Evolutionary conservation across 2,113 vertebrate species (phyloP).

Genomic region (Desmodus rotundus): DNA sequence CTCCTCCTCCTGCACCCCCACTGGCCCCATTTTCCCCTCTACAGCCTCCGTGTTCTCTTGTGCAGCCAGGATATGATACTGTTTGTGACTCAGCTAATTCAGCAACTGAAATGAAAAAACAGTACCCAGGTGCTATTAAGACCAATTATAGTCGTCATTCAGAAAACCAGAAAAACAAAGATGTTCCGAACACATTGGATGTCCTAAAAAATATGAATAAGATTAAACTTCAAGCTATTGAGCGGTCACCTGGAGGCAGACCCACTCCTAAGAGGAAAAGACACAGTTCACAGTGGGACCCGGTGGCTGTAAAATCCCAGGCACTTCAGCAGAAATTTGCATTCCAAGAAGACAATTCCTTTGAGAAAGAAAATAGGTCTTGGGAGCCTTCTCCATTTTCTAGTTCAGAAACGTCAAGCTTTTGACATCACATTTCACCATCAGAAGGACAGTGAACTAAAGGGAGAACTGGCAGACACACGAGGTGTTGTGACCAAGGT

Average conservation of each 20-base stretch:
- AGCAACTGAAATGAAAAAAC: constrained; percentile 74
- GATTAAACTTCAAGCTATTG: constrained; percentile 86
- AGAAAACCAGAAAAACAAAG: constrained; percentile 43
- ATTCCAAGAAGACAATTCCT: constrained; percentile 82
- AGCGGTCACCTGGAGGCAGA: constrained; percentile 94
- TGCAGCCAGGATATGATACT: constrained; percentile 23
- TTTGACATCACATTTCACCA: constrained; percentile 65
- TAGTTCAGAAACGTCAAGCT: constrained; percentile 88
- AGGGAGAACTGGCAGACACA: constrained; percentile 13
- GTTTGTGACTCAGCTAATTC: constrained; percentile 53
- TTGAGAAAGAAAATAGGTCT: constrained; percentile 91
- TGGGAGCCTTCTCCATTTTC: constrained; percentile 88
- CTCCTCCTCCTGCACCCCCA: constrained; percentile 67
- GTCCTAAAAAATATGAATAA: constrained; percentile 92
- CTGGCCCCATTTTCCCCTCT: constrained; percentile 70
- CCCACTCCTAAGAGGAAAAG: constrained; percentile 84
- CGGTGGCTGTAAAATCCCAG: constrained; percentile 89
- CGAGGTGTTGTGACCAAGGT: not conserved
- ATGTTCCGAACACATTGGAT: constrained; percentile 89
- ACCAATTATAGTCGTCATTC: not conserved
- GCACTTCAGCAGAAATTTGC: constrained; percentile 93
- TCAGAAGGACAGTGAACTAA: constrained; percentile 37
- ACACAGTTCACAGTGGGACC: constrained; percentile 79
- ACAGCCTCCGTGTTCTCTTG: constrained; percentile 69
- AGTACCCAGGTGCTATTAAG: constrained; percentile 69